These are phyloP conservation scores for Anarhynchus alexandrinus DNA, from an alignment of 2,113 vertebrate genomes.

Conservation along the genomic window DNA sequence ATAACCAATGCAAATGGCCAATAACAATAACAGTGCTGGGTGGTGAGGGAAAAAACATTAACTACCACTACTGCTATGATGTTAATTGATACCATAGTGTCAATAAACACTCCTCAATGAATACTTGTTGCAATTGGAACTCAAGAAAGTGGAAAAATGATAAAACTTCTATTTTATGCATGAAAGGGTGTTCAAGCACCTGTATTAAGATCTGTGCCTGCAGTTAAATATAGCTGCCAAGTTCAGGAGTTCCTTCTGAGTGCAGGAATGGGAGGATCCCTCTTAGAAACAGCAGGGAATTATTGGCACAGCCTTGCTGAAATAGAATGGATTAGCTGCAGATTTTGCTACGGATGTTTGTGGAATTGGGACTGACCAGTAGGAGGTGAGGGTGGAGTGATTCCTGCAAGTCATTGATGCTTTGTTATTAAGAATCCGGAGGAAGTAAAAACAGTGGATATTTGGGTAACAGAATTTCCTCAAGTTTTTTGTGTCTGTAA, in stretches of 20 bases:
- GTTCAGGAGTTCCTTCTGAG: neutral
- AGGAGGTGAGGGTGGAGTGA: constrained; percentile 61
- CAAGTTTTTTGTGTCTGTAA: neutral
- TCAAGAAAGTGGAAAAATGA: neutral
- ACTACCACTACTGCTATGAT: neutral
- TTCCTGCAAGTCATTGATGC: constrained; percentile 56
- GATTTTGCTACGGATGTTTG: constrained; percentile 36
- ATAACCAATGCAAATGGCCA: neutral
- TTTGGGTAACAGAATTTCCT: constrained; percentile 61
- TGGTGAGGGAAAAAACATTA: neutral
- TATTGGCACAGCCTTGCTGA: neutral
- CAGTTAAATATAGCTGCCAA: neutral
- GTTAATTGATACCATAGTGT: accelerated
- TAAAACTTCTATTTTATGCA: neutral
- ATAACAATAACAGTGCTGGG: neutral
- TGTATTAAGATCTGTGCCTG: neutral
- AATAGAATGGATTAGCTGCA: constrained; percentile 12
- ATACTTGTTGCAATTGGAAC: neutral
- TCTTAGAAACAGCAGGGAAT: constrained; percentile 9
- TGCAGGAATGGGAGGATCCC: constrained; percentile 17
- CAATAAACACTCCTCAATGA: neutral
- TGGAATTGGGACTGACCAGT: neutral
- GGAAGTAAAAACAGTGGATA: constrained; percentile 53
- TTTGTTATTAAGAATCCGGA: constrained; percentile 65
- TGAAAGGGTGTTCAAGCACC: neutral